Conservation (phyloP, 2,113 vertebrate genomes). For the human (Homo sapiens) region DNA sequence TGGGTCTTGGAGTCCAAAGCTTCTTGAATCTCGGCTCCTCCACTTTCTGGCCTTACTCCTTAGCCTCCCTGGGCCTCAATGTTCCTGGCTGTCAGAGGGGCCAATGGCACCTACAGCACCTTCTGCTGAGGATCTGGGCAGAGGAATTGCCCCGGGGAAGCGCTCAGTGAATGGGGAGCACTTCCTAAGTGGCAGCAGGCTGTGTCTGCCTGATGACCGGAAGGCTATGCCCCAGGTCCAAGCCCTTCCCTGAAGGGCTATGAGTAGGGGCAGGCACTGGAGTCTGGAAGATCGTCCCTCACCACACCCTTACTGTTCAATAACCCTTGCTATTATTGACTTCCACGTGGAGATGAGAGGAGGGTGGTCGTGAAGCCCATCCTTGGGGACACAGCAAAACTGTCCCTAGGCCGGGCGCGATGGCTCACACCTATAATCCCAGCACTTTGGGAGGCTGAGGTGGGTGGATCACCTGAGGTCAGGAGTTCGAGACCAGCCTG, state of each 20-base stretch:
- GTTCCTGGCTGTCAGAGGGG: neutral
- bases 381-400: too few relatives aligned
- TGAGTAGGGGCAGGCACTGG: rapidly evolving
- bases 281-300: neutral
- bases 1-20: neutral
- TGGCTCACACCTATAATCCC: too few relatives aligned
- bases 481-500: too few relatives aligned
- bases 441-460: too few relatives aligned
- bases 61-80: neutral
- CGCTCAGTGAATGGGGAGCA: rapidly evolving
- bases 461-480: too few relatives aligned
- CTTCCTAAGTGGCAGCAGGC: neutral
- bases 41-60: neutral
- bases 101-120: rapidly evolving
- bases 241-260: neutral
- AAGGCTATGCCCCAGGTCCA: rapidly evolving
- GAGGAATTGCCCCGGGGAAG: neutral
- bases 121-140: neutral
- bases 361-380: neutral
- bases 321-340: too few relatives aligned
- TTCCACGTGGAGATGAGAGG: too few relatives aligned
- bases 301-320: too few relatives aligned
- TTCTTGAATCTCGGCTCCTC: neutral
- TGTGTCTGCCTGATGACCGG: rapidly evolving
- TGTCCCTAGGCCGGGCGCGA: too few relatives aligned